Evolutionary conservation across 2,113 vertebrate genomes (phyloP).

Genomic region (Junco hyemalis): DNA sequence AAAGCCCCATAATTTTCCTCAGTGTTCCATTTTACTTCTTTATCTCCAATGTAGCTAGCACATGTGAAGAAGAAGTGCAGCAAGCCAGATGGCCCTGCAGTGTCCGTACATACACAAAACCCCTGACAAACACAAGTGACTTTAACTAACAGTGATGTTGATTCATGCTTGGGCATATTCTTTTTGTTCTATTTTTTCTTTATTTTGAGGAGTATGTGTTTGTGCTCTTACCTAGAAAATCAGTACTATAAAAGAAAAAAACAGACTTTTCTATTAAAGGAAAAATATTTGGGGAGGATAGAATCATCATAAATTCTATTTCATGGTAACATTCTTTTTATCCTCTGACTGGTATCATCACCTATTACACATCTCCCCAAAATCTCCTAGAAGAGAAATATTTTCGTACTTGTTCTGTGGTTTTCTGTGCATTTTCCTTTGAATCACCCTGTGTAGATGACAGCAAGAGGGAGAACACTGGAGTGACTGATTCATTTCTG

Average conservation of each 20-base stretch:
- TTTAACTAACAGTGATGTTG: background rate
- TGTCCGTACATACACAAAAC: background rate
- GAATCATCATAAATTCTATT: background rate
- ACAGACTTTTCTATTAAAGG: background rate
- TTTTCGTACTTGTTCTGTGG: background rate
- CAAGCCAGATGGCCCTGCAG: constrained; percentile 9
- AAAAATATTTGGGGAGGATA: background rate
- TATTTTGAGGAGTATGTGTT: background rate
- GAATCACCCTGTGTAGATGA: background rate
- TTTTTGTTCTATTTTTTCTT: background rate
- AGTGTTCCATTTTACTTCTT: constrained; percentile 63
- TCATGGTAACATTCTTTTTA: background rate
- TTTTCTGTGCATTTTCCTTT: background rate
- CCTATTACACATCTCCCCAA: background rate
- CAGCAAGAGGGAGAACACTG: background rate
- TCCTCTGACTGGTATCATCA: background rate
- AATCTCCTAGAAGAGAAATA: background rate
- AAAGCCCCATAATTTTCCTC: constrained; percentile 73
- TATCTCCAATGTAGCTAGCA: constrained; percentile 60
- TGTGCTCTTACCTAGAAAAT: background rate
- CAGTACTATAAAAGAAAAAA: background rate
- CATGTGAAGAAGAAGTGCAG: constrained; percentile 52
- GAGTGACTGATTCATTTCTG: constrained; percentile 4
- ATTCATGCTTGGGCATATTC: background rate
- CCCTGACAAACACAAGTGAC: background rate